Evolutionary conservation across 2,113 vertebrate genomes (phyloP).

Genomic region (Parotia lawesii): DNA sequence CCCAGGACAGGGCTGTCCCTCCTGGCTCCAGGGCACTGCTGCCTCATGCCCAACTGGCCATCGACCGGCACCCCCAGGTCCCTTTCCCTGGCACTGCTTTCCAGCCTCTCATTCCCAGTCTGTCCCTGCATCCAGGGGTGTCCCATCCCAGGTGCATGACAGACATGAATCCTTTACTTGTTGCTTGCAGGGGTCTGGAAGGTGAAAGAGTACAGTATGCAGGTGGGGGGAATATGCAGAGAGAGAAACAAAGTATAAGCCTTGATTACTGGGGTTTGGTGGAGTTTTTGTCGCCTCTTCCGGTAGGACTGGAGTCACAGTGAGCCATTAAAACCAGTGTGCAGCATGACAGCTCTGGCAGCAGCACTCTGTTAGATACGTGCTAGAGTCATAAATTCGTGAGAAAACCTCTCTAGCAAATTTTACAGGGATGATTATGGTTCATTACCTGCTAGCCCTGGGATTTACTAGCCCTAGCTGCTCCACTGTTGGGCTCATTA

Average conservation of each 20-base stretch:
- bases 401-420: neutral
- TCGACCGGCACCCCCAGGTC: neutral
- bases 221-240: neutral
- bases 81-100: neutral
- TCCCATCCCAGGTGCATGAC: neutral
- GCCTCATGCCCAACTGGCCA: neutral
- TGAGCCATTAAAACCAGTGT: neutral
- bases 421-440: neutral
- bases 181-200: neutral
- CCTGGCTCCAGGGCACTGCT: neutral
- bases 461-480: neutral
- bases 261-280: neutral
- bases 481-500: neutral
- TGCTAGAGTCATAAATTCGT: neutral
- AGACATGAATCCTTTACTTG: neutral
- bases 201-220: neutral
- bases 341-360: neutral
- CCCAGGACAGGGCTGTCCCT: neutral
- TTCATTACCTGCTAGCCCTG: neutral
- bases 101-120: neutral
- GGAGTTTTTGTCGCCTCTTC: neutral
- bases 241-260: neutral
- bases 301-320: neutral
- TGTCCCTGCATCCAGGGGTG: neutral
- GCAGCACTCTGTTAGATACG: neutral